Base-by-base conservation (phyloP, 2,113 vertebrate species). In the Nycticryphes semicollaris region DNA sequence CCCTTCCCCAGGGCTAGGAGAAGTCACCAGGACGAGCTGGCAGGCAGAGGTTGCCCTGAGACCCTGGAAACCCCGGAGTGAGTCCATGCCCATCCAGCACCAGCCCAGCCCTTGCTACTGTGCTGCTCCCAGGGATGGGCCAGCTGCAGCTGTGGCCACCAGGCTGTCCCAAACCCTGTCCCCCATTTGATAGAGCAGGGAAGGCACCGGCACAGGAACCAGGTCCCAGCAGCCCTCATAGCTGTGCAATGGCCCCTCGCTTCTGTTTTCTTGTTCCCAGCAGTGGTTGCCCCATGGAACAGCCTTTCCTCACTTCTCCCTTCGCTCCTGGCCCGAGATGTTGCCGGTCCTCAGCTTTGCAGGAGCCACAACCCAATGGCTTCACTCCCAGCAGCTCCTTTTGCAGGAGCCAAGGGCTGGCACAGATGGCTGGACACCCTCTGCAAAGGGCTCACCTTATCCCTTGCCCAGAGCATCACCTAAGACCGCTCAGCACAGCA, bases 331-430 rank as follows among this genome's bases (percentile, higher is more conserved):
- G 56, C 60, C 2, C 6, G 4, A 15, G 74, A 41, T 16, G 66
- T 91, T 1, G 0, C 41, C 4, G 0, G 33, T 54, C 9, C 37
- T n/a, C 5, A 3, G n/a, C 56, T 50, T 25, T 1, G 0, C 43
- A 10, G 28, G 66, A 7, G 7, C 11, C 22, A 7, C 1, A 1
- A 12, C 31, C 45, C 2, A 0, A 9, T 1, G 24, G 69, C 62
- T 51, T 23, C 69, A 2, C 53, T 60, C 30, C 60, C 84, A 68
- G 31, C 57, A 1, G 18, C 41, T 45, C 41, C 43, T 28, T 37
- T 60, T 15, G 50, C 31, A 15, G 1, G 0, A 31, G 20, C 1
- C 1, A 84, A 41, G 37, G 35, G 28, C 0, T 5, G 59, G 31
- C 2, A 1, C 50, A 5, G 31, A 11, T 1, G 50, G 15, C 23